Base-by-base conservation (phyloP, 1,140 invertebrate species). In the Leucophenga varia region DNA sequence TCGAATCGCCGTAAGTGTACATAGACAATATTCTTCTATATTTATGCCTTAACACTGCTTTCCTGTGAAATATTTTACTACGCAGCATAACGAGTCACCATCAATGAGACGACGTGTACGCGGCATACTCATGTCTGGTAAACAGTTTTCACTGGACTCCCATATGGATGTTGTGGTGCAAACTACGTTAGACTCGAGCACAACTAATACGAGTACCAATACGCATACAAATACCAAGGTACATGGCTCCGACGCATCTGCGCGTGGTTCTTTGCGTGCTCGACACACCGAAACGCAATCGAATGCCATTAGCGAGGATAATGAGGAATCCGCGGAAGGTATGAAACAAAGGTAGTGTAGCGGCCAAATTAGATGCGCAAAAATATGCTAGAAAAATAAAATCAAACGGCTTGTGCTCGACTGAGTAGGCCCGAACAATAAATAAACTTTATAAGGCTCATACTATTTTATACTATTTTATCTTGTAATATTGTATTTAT, bases 81-180 rank as follows among this genome's bases (percentile, higher is more conserved):
- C 12, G 8, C 43, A 73, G 71, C 61, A 71, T 43, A 69, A 74
- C 48, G 68, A 76, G 43, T 72, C 75, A 35, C 61, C 74, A 81
- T 87, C 86, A 6, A 89, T 93, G 82, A 80, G 90, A 18, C 80
- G 91, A 30, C 82, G 91, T 12, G 89, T 94, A 51, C 82, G 86
- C 19, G 91, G 91, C 8, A 92, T 94, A 63, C 78, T 93, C 34
- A 90, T 91, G 84, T 85, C 88, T 3, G 90, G 91, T n/a, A 89
- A 89, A 61, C 87, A 92, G 75, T 93, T 91, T 76, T 94, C 91
- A 2, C 79, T 95, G 28, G 91, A 95, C 78, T 94, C 91, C 0
- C 84, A 89, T 59, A 89, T 94, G 83, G 91, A 95, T 75, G 81
- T 95, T 48, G 89, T 91, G n/a, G 61, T 72, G 34, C 59, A 68